Evolutionary conservation across 1,140 invertebrate species (phyloP), one percentile per base, ranked within the genome.

Genomic region (Centruroides vittatus): DNA sequence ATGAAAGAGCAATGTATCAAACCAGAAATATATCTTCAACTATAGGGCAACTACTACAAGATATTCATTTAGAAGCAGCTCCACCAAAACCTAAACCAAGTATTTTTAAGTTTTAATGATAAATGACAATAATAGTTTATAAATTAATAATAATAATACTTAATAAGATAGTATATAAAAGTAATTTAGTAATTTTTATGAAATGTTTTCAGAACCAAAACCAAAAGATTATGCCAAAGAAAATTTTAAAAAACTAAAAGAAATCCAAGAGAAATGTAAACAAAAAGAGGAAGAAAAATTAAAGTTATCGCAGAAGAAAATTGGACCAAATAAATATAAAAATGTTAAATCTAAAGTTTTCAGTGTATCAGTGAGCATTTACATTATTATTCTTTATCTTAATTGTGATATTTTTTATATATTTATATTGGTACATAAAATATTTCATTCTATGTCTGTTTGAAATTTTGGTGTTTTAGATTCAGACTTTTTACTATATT

Each of bases 161-260:
- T 23, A 23, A 4, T 23, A 6, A 23, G 0, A 12, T 1, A 47
- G 10, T 9, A 57, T 8, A n/a, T 34, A 13, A 34, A 57, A 10
- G 5, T 35, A 9, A 47, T 48, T 5, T 49, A 34, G 13, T 47
- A 9, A 35, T 57, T 49, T 57, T 41, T 3, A 36, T 23, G 47
- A 56, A 47, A 47, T 47, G 10, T n/a, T 5, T 35, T 48, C 35
- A 61, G 60, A 61, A 51, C 49, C 49, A 13, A 9, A 36, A 10
- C 60, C 50, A n/a, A 61, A 61, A 12, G 52, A 61, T 53, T 53
- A 52, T 48, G 35, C 57, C 13, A 61, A 57, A 57, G 60, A 61
- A 61, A 61, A 61, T 23, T 7, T 57, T 3, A 61, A 61, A 10
- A 11, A 35, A 47, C 46, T 61, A 41, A 61, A 47, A 57, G 60